Conservation (phyloP, 2,797 vertebrate genomes). For the Falco columbarius region DNA sequence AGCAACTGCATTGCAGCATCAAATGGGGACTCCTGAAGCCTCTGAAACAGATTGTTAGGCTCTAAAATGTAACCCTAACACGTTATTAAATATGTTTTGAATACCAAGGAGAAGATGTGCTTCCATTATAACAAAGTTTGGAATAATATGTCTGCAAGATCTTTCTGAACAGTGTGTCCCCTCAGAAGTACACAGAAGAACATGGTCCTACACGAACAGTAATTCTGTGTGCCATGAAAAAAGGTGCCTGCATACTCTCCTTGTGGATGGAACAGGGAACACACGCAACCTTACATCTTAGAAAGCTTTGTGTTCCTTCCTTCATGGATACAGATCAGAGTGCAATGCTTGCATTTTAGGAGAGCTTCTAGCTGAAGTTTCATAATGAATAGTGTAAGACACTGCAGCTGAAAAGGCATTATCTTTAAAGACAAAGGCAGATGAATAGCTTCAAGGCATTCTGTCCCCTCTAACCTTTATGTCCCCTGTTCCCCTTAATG, state of each 20-base stretch:
- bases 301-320: neutral
- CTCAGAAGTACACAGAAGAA: neutral
- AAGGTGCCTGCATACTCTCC: rapidly evolving
- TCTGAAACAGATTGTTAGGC: neutral
- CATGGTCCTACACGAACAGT: neutral
- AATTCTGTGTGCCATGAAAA: neutral
- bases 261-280: rapidly evolving
- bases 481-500: neutral
- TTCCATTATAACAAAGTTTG: neutral
- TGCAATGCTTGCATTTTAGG: neutral
- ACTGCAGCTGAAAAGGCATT: neutral
- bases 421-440: neutral
- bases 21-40: neutral
- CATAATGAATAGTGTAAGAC: neutral
- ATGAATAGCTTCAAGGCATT: neutral
- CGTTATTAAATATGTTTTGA: neutral
- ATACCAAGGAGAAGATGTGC: neutral
- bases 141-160: neutral
- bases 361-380: neutral
- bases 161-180: neutral
- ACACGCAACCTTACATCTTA: rapidly evolving
- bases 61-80: neutral
- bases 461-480: neutral
- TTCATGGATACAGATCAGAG: neutral
- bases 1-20: neutral